Evolutionary conservation across 2,888 invertebrate genomes (phyloP).

Genomic region (Chrysodeixis includens): DNA sequence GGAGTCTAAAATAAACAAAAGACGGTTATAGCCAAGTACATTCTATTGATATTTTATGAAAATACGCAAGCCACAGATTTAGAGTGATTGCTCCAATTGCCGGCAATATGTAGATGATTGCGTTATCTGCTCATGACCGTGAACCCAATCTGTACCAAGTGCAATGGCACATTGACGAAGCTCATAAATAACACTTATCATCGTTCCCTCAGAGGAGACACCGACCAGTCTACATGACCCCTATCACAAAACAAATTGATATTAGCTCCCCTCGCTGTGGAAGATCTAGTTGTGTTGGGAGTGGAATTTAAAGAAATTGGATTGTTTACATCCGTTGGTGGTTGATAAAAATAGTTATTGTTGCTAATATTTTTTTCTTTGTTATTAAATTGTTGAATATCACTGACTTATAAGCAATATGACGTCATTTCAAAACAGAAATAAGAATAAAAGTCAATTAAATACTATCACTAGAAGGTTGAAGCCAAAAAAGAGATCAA

Average conservation of each 20-base stretch:
- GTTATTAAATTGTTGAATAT: neutral
- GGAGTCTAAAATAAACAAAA: neutral
- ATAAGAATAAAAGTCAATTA: too few relatives aligned
- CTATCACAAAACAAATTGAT: conserved; percentile 49
- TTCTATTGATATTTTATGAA: conserved; percentile 15
- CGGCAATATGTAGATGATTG: conserved; percentile 55
- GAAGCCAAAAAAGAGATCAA: conserved; percentile 12
- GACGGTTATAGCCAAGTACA: neutral
- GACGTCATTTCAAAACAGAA: too few relatives aligned
- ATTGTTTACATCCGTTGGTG: conserved; percentile 66
- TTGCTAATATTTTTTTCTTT: conserved; percentile 43
- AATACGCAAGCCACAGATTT: conserved; percentile 28
- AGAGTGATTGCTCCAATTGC: conserved; percentile 57
- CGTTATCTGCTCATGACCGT: conserved; percentile 73
- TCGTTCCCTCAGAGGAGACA: conserved; percentile 70
- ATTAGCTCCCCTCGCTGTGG: conserved; percentile 37
- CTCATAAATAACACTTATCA: conserved; percentile 86
- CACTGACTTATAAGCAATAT: too few relatives aligned
- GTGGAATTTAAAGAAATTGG: conserved; percentile 67
- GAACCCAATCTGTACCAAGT: conserved; percentile 84
- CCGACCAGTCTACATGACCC: conserved; percentile 76
- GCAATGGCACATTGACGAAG: conserved; percentile 82
- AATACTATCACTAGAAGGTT: neutral
- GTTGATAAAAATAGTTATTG: conserved; percentile 60
- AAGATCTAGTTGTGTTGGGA: conserved; percentile 60